Conservation (phyloP, 2,797 vertebrate species). For the Heterohyrax brucei region DNA sequence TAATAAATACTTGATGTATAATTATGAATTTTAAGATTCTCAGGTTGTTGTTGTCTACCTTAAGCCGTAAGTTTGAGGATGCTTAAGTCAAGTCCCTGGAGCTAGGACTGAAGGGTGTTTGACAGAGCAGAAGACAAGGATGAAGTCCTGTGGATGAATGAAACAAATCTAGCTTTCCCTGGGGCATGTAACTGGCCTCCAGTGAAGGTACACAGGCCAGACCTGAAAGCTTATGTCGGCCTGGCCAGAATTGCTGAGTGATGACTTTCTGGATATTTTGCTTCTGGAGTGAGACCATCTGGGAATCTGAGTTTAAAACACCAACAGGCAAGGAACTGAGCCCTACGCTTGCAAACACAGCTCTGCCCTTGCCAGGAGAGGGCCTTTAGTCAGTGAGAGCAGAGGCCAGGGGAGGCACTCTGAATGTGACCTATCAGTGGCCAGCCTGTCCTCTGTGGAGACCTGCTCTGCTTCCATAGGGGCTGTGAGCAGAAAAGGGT, state of each 20-base stretch:
- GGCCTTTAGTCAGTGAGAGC: background rate
- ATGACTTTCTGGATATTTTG: background rate
- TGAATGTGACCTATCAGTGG: background rate
- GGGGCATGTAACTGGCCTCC: background rate
- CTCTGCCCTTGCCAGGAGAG: background rate
- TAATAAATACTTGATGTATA: background rate
- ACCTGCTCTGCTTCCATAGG: background rate
- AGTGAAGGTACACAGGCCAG: accelerated
- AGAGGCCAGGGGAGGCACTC: background rate
- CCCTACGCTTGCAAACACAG: background rate
- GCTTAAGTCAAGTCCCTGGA: background rate
- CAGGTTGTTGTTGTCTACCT: background rate
- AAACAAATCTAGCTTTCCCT: background rate
- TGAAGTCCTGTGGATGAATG: background rate
- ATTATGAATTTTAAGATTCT: background rate
- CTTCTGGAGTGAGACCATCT: background rate
- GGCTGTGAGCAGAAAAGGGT: background rate
- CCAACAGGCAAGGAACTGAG: background rate
- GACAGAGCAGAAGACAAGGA: background rate
- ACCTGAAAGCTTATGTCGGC: background rate
- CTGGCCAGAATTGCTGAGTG: constrained; percentile 28
- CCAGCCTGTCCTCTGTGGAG: background rate
- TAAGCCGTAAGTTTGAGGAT: background rate
- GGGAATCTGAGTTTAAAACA: constrained; percentile 39
- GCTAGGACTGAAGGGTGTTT: background rate